Conservation (phyloP, 2,888 invertebrate genomes). For the Quadriops clusia region DNA sequence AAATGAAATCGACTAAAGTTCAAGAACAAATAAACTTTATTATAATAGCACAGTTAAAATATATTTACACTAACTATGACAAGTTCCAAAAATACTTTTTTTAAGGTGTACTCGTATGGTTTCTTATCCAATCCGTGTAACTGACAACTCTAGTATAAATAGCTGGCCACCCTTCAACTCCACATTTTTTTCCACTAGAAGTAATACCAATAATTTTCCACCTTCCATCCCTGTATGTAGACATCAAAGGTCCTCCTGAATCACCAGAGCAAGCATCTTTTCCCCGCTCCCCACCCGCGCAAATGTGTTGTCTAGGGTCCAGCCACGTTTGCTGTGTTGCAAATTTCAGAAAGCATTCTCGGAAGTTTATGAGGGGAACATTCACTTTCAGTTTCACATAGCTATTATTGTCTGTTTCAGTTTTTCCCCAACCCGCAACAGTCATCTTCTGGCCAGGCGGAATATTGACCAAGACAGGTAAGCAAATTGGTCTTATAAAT, state of each 20-base stretch:
- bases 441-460: constrained; percentile 23
- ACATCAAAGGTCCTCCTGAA: constrained; percentile 52
- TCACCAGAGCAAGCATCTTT: constrained; percentile 51
- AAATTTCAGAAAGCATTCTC: constrained; percentile 4
- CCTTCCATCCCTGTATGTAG: constrained; percentile 30
- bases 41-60: no score
- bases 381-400: constrained; percentile 17
- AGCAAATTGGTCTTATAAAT: constrained; percentile 44
- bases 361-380: constrained; percentile 35
- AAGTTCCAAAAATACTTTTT: not conserved
- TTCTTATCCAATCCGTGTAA: constrained; percentile 49
- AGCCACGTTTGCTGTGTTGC: not conserved
- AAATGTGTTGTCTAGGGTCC: constrained; percentile 42
- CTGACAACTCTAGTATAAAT: constrained; percentile 50
- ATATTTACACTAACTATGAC: no score
- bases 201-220: constrained; percentile 41
- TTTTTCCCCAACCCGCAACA: constrained; percentile 35
- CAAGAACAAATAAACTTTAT: no score
- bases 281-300: constrained; percentile 54
- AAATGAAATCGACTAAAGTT: no score
- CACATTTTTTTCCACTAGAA: constrained; percentile 38
- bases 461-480: constrained; percentile 34
- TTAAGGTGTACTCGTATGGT: constrained; percentile 12
- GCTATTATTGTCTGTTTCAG: constrained; percentile 11
- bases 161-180: constrained; percentile 45